Base-by-base conservation (phyloP, 2,797 vertebrate species). In the Hozukius guyotensis region DNA sequence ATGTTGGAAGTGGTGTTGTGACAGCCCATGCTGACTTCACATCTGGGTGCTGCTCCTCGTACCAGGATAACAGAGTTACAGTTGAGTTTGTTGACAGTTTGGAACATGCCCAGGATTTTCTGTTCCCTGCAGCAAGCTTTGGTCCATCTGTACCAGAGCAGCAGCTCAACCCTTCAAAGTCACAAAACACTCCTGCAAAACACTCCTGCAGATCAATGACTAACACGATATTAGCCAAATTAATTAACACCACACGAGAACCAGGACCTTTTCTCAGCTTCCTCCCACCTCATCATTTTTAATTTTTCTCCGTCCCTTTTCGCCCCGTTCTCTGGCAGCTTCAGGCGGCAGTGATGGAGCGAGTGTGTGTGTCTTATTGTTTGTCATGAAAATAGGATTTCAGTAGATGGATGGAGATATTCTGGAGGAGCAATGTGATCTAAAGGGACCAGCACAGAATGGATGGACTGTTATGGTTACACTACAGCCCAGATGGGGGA, bases 1-100 rank as follows among this genome's bases (percentile, higher is more conserved):
- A 93, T 89, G 89, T 93, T 81, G 86, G 85, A 87, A 88, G 80
- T 16, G 49, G 52, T 84, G 85, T 90, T 87, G 87, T 90, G 90
- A 91, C 90, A 90, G 87, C 78, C 85, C 82, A 90, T 59, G 88
- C 89, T 90, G 91, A 91, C 89, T 88, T 84, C 83, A 89, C 89
- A 89, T 91, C 88, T 91, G 86, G 86, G 73, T 77, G 82, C 75
- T 16, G 25, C 75, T 88, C 68, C 77, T 74, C 9, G 12, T 76
- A 70, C 22, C 4, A 27, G 75, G 78, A 77, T 90, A 84, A 89
- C 64, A 72, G 68, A 88, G 85, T 87, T 88, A 83, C 13, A 27
- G 65, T 38, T 46, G 61, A 75, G 82, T 57, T 87, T 83, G 80
- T 82, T 87, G 89, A 89, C 88, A 76, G 85, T 81, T 84, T 82